Conservation (phyloP, 2,888 invertebrate species). For the Gonocerus acuteangulatus region DNA sequence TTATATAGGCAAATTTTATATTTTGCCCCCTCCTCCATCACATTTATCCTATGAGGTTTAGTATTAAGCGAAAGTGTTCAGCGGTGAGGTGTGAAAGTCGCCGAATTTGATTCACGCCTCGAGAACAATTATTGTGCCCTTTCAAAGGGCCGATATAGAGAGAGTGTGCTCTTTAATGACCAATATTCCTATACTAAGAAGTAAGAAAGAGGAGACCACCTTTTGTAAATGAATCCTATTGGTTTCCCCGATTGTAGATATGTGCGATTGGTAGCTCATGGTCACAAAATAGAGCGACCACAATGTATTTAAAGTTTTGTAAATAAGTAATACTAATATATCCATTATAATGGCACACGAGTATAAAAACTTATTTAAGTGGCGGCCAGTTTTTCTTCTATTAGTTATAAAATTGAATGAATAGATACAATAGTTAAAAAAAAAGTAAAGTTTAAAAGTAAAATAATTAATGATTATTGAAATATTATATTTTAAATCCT, state of each 20-base stretch:
- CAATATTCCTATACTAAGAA: conserved; percentile 26
- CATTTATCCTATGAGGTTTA: conserved; percentile 5
- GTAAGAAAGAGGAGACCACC: conserved; percentile 29
- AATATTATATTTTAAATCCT: conserved; percentile 39
- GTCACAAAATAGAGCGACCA: conserved; percentile 23
- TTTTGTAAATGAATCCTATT: conserved; percentile 28
- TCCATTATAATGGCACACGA: conserved; percentile 32
- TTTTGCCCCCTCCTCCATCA: conserved; percentile 8
- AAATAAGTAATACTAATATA: conserved; percentile 32
- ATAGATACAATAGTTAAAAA: conserved; percentile 38
- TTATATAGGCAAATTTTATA: conserved; percentile 15
- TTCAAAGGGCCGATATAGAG: background rate
- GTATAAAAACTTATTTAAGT: conserved; percentile 32
- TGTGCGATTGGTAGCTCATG: conserved; percentile 24
- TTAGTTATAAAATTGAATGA: conserved; percentile 32
- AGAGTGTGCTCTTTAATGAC: conserved; percentile 16
- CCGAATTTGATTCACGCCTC: conserved; percentile 19
- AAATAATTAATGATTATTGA: conserved; percentile 33
- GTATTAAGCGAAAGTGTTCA: conserved; percentile 10
- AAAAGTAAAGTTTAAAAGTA: conserved; percentile 26
- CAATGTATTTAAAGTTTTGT: conserved; percentile 35
- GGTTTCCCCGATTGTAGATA: conserved; percentile 32
- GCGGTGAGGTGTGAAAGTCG: conserved; percentile 21
- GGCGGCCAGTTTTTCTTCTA: conserved; percentile 36
- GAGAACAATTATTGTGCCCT: background rate